phyloP scores from a whole-genome alignment of 2,113 vertebrate species.

The Lichenostomus cassidix region DNA sequence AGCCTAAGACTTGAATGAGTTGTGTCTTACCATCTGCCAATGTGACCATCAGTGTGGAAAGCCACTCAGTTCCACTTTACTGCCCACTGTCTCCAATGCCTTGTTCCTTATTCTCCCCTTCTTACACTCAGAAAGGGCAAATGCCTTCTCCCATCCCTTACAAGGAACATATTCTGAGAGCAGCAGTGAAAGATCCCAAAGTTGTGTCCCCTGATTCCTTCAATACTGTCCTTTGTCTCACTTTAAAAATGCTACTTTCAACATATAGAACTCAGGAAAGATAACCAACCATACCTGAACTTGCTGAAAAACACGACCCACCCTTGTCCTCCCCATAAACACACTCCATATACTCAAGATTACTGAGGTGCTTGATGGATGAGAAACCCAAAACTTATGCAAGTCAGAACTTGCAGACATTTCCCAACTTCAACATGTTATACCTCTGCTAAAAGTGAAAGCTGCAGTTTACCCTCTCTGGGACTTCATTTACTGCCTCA shows the following conservation, averaged over 20 bases:
- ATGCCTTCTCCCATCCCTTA: background rate
- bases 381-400: background rate
- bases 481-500: background rate
- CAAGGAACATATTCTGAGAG: background rate
- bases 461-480: background rate
- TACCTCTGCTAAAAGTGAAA: background rate
- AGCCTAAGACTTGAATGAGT: background rate
- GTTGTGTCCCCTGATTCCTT: background rate
- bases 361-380: background rate
- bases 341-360: background rate
- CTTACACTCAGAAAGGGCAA: background rate
- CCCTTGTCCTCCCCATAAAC: background rate
- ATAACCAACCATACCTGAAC: background rate
- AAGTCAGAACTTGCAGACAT: background rate
- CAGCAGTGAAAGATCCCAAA: background rate
- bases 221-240: background rate
- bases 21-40: background rate
- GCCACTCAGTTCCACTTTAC: background rate
- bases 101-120: background rate
- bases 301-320: background rate
- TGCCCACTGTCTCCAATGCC: background rate
- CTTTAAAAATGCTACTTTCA: background rate
- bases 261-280: accelerated
- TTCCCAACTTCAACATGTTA: background rate
- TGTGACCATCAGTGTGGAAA: background rate